These are phyloP conservation scores for Trypoxylon attenuatum DNA, from an alignment of 2,888 invertebrate species.

Conservation along the genomic window DNA sequence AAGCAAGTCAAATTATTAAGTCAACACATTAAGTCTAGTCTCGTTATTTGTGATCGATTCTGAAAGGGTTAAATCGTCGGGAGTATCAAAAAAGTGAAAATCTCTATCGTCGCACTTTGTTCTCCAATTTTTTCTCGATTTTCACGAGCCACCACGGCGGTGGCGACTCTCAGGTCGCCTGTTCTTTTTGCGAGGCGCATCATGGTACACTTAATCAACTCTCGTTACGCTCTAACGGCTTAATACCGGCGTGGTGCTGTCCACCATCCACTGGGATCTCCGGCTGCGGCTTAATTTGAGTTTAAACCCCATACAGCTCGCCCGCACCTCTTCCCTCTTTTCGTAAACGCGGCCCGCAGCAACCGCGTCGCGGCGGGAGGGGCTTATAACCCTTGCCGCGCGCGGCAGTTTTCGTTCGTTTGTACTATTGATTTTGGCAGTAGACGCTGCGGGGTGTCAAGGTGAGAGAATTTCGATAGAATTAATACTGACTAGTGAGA, in stretches of 20 bases:
- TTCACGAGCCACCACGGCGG: not conserved
- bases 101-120: not conserved
- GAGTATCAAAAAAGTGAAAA: not conserved
- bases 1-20: no score
- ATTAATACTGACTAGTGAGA: no score
- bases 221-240: slow-evolving; percentile 63
- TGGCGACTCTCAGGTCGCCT: slow-evolving; percentile 3
- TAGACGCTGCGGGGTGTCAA: no score
- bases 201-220: slow-evolving; percentile 62
- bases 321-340: slow-evolving; percentile 38
- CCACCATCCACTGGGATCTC: slow-evolving; percentile 45
- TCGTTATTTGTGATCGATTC: no score
- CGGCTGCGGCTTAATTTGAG: slow-evolving; percentile 59
- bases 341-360: not conserved
- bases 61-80: no score
- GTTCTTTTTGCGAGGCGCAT: no score
- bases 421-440: no score
- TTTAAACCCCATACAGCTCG: slow-evolving; percentile 55
- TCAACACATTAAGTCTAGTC: no score
- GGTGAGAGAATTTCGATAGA: no score
- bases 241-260: slow-evolving; percentile 65
- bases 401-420: no score
- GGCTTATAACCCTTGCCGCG: not conserved
- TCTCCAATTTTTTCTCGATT: not conserved
- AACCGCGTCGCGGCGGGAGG: not conserved